Evolutionary conservation across 2,113 vertebrate species (phyloP).

Genomic region (Sinosuthora webbiana): DNA sequence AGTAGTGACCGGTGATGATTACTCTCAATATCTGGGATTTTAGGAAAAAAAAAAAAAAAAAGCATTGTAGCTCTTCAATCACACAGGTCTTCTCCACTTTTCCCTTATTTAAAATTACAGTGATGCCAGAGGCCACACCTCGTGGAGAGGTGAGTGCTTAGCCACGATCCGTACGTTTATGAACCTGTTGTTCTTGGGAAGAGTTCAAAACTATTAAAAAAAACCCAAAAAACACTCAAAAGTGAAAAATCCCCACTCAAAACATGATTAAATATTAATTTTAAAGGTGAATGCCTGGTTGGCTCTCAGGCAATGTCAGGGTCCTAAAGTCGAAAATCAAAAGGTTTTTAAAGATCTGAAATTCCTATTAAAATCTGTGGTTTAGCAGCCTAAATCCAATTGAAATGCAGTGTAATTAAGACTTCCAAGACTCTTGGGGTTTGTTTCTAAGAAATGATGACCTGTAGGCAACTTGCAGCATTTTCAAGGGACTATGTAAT

Average conservation of each 20-base stretch:
- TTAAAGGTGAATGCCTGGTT: not conserved
- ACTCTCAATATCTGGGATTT: not conserved
- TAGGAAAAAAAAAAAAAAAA: not conserved
- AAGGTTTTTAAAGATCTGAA: not conserved
- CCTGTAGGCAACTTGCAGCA: not conserved
- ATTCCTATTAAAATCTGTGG: not conserved
- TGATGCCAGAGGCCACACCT: not conserved
- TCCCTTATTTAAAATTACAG: not conserved
- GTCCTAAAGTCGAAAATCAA: not conserved
- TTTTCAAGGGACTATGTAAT: not conserved
- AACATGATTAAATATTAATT: not conserved
- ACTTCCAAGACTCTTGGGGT: not conserved
- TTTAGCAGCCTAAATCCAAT: not conserved
- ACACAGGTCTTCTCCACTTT: not conserved
- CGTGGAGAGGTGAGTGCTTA: not conserved
- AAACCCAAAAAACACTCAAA: not conserved
- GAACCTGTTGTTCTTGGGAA: not conserved
- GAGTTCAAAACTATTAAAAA: not conserved
- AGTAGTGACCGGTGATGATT: not conserved
- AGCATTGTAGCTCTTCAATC: accelerated
- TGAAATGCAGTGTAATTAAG: not conserved
- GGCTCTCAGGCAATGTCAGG: not conserved
- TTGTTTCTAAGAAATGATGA: conserved; percentile 1
- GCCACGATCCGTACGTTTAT: not conserved
- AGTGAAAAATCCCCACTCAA: not conserved